phyloP scores from a whole-genome alignment of 2,797 vertebrate genomes.

The Pachyuromys duprasi region DNA sequence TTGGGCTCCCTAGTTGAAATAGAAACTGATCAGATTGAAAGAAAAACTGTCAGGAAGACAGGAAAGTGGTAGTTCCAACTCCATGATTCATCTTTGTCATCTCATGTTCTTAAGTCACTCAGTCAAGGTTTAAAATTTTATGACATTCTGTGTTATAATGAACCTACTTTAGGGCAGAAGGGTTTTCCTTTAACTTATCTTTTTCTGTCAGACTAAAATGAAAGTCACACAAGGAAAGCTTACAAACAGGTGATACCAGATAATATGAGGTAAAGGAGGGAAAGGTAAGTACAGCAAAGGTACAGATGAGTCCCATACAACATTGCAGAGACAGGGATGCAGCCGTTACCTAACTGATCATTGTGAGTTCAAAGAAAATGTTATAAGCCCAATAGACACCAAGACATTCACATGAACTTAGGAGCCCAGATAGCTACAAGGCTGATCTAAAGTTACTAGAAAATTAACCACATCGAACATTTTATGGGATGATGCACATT shows the following conservation, averaged over 20 bases:
- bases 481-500: not conserved
- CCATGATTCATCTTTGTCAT: not conserved
- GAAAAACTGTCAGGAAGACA: not conserved
- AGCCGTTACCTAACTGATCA: not conserved
- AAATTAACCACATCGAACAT: not conserved
- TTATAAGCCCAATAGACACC: not conserved
- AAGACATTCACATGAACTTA: not conserved
- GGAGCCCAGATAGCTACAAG: not conserved
- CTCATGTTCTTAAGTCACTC: not conserved
- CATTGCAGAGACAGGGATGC: not conserved
- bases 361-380: not conserved
- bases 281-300: not conserved
- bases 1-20: not conserved
- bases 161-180: not conserved
- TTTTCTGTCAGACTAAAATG: not conserved
- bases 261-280: not conserved
- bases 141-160: not conserved
- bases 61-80: too few relatives aligned
- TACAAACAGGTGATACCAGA: not conserved
- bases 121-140: constrained; percentile 10
- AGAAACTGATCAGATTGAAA: not conserved
- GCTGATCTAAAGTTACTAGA: not conserved
- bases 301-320: too few relatives aligned
- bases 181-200: not conserved
- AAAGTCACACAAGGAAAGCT: not conserved